Evolutionary conservation across 2,888 invertebrate genomes (phyloP).

Genomic region (Glyphotaelius pellucidus): DNA sequence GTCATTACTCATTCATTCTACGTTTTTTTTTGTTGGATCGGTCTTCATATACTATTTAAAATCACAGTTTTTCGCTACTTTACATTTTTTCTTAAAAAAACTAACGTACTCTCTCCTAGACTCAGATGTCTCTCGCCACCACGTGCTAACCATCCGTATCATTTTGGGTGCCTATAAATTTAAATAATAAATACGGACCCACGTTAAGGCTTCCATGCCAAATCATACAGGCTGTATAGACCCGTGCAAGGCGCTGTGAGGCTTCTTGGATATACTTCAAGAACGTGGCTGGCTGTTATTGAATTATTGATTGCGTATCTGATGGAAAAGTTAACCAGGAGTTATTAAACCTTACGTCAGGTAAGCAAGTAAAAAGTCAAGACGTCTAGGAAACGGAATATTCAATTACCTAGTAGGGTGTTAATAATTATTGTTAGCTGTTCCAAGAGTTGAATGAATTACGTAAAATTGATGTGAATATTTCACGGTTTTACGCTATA

Average conservation of each 20-base stretch:
- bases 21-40: not conserved
- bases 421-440: not conserved
- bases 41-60: not conserved
- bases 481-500: no score
- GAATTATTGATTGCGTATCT: constrained; percentile 29
- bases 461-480: no score
- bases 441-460: not conserved
- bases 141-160: constrained; percentile 57
- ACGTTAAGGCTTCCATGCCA: constrained; percentile 18
- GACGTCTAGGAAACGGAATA: no score
- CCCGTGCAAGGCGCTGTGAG: not conserved
- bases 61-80: not conserved
- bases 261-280: constrained; percentile 25
- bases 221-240: not conserved
- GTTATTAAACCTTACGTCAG: not conserved
- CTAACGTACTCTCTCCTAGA: not conserved
- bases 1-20: not conserved
- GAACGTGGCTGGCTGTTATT: constrained; percentile 25
- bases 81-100: not conserved
- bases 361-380: not conserved
- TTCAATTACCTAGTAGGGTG: not conserved
- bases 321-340: not conserved
- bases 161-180: constrained; percentile 62
- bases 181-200: constrained; percentile 60
- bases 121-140: constrained; percentile 28